A percentile compares a stretch with the other conserved stretches of the same genome.
These are phyloP conservation scores for Tachuris rubrigastra DNA, from an alignment of 2,113 vertebrate genomes.

Conservation along the genomic window DNA sequence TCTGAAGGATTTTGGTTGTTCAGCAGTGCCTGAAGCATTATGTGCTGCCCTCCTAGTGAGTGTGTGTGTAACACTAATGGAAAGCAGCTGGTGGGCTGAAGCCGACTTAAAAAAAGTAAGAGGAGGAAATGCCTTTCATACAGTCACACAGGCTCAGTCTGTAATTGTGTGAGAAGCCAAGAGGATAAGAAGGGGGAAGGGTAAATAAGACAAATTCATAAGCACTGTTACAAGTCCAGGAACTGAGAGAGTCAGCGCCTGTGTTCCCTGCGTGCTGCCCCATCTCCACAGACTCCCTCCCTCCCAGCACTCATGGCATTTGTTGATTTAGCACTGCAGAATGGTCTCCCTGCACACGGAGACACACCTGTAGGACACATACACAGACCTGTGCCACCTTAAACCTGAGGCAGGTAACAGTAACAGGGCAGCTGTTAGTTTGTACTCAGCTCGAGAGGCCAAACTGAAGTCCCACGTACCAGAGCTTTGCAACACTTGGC, in stretches of 20 bases:
- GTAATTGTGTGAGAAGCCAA: conserved; percentile 64
- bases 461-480: neutral
- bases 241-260: neutral
- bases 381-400: neutral
- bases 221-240: neutral
- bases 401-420: neutral
- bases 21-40: conserved; percentile 4
- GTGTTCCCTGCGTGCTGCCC: neutral
- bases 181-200: conserved; percentile 63
- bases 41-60: conserved; percentile 20
- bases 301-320: neutral
- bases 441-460: accelerated
- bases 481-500: neutral
- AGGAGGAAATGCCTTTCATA: conserved; percentile 75
- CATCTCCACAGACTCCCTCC: neutral
- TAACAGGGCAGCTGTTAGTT: neutral
- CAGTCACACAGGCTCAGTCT: conserved; percentile 59
- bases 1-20: conserved; percentile 23
- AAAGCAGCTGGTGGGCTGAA: conserved; percentile 69
- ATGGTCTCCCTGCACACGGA: accelerated
- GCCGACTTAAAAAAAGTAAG: conserved; percentile 4
- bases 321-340: neutral
- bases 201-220: conserved; percentile 4
- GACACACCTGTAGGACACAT: accelerated
- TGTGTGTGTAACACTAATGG: conserved; percentile 57